These are phyloP conservation scores for Austrolebias charrua DNA, from an alignment of 2,797 vertebrate genomes.

Conservation along the genomic window DNA sequence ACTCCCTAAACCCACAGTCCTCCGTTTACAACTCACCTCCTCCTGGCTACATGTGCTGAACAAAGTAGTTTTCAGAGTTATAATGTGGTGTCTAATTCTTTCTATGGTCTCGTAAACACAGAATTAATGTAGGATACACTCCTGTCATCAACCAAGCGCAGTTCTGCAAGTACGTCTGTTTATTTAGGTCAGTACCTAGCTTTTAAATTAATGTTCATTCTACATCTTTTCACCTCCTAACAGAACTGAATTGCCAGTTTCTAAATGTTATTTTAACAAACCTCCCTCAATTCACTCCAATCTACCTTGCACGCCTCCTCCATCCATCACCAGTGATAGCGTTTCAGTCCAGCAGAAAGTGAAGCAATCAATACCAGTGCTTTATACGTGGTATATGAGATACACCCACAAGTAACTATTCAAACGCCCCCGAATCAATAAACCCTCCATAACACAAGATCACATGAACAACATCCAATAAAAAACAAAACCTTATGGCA, in stretches of 20 bases:
- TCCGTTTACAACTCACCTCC: neutral
- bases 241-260: slow-evolving; percentile 5
- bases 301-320: slow-evolving; percentile 48
- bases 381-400: slow-evolving; percentile 70
- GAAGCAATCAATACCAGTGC: slow-evolving; percentile 60
- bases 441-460: slow-evolving; percentile 51
- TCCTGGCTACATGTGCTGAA: slow-evolving; percentile 8
- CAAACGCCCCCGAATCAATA: slow-evolving; percentile 61
- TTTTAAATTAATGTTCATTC: neutral
- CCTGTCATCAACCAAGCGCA: slow-evolving; percentile 15
- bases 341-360: slow-evolving; percentile 38
- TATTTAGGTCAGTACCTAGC: slow-evolving; percentile 4
- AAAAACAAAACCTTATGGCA: slow-evolving; percentile 19
- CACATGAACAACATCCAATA: slow-evolving; percentile 35
- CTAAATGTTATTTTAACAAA: slow-evolving; percentile 54
- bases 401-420: slow-evolving; percentile 66
- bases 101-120: slow-evolving; percentile 44
- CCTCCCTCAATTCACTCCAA: slow-evolving; percentile 44
- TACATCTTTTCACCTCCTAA: neutral
- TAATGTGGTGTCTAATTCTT: slow-evolving; percentile 27
- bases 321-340: slow-evolving; percentile 60
- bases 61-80: slow-evolving; percentile 15
- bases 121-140: slow-evolving; percentile 53
- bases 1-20: neutral
- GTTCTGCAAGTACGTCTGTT: slow-evolving; percentile 5